Base-by-base conservation (phyloP, 92 coral and sea anemone genomes). In the Palythoa caribaeorum region DNA sequence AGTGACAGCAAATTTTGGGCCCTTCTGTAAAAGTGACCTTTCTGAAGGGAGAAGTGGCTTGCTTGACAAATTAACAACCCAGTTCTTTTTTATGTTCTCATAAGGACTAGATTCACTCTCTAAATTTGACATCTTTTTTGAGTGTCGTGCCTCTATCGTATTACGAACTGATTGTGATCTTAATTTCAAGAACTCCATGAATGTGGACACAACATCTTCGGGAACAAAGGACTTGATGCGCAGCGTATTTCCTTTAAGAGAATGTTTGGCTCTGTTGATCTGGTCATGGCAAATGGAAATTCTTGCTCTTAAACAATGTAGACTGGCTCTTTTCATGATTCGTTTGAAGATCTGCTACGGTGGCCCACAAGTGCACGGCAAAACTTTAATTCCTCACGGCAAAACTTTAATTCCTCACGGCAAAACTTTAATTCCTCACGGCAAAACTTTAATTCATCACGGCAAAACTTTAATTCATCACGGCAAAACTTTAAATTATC, bases 281-380 rank as follows among this genome's bases (percentile, higher is more conserved):
- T 63, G 72, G 13, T 77, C 86, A 21, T 87, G 90, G 78, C 90
- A 77, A 38, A 87, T 87, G 66, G 76, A 47, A 48, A 87, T 87
- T 47, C 90, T 87, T n/a, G 86, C 90, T 77, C 75, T 62, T 74
- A 87, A 35, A 9, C 86, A 78, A 53, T 87, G 90, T 11, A 52
- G 59, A 47, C 90, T 87, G 17, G 86, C 68, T 7, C 90, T 71
- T 14, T 79, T 79, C 88, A 88, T 88, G 68, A 88, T 88, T 13
- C 80, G 87, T 88, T 80, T 66, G 54, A 88, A 88, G 60, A 66
- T n/a, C 9, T 78, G 91, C 2, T 88, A 44, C 48, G 1, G 48
- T 44, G 48, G 48, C 48, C 48, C 48, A 44, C 48, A 44, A 44
- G 48, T 44, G 48, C 48, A 44, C 48, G 48, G 48, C 48, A 44